Base-by-base conservation (phyloP, 2,888 invertebrate genomes). In the Diogma glabrata region DNA sequence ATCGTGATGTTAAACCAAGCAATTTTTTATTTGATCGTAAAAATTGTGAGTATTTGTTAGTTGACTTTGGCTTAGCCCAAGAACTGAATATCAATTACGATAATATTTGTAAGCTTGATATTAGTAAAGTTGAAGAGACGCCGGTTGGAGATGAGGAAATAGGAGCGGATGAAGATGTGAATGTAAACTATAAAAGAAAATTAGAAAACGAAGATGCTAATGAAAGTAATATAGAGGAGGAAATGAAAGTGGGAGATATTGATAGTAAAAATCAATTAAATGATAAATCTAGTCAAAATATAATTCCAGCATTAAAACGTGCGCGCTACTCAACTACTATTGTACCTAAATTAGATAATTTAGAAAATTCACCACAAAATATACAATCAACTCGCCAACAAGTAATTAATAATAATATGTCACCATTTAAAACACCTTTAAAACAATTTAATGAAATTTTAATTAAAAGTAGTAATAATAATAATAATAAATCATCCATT, bases 51-150 rank as follows among this genome's bases (percentile, higher is more conserved):
- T 87, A 82, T 69, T 73, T 87, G 49, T 69, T 92, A 55, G 89
- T 93, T 12, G 92, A 93, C 70, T 93, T 93, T 74, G 93, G 93
- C 1, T 73, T 93, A 55, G 88, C 92, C 19, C 89, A 92, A 67
- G 76, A 76, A 52, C 7, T 57, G 58, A 48, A 48, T 48, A 30
- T 19, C 54, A 55, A 40, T 52, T 51, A 9, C 53, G 40, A 24
- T 43, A 52, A 17, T 36, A 43, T 22, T 22, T n/a, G 23, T 43
- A 20, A 43, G 20, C 20, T 49, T 14, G 50, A 40, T 12, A 47
- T 19, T 10, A 50, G 26, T 36, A 28, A 45, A 52, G 52, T 50
- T 49, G 26, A 47, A 28, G 28, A 14, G 52, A 55, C 17, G 19
- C n/a, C n/a, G n/a, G n/a, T n/a, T n/a, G n/a, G n/a, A n/a, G n/a